A percentile compares a stretch with the other conserved stretches of the same genome.
These are phyloP conservation scores for Umimayanthus chanpuru DNA, from an alignment of 92 coral and sea anemone species.

Conservation along the genomic window DNA sequence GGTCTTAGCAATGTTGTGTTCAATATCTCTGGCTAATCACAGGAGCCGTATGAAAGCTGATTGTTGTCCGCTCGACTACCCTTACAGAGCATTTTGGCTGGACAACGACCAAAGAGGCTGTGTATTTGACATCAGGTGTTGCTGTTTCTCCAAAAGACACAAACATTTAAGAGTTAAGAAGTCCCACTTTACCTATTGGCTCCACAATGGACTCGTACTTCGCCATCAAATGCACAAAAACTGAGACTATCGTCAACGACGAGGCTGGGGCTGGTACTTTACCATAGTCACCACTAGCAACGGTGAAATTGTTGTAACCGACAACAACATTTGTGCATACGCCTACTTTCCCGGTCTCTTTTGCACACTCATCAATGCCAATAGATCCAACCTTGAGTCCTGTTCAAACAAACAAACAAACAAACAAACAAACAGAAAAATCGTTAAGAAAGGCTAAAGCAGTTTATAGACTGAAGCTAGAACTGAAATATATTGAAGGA, in stretches of 20 bases:
- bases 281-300: slow-evolving; percentile 93
- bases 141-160: no score
- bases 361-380: slow-evolving; percentile 89
- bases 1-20: no score
- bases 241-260: slow-evolving; percentile 78
- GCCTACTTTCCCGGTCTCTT: slow-evolving; percentile 78
- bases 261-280: slow-evolving; percentile 71
- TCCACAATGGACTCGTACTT: slow-evolving; percentile 60
- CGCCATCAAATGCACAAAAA: slow-evolving; percentile 69
- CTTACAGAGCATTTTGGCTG: no score
- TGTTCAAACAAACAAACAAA: slow-evolving; percentile 16
- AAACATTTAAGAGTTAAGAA: background rate
- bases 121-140: no score
- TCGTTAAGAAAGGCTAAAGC: background rate
- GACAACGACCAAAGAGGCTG: no score
- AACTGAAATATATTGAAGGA: no score
- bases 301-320: slow-evolving; percentile 69
- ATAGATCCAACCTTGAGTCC: slow-evolving; percentile 69
- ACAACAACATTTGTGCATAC: slow-evolving; percentile 73
- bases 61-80: no score
- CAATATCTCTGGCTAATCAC: no score
- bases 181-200: slow-evolving; percentile 34
- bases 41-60: no score
- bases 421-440: background rate
- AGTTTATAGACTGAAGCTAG: no score